These are phyloP conservation scores for Camponotus pennsylvanicus DNA, from an alignment of 1,140 invertebrate species.

Conservation along the genomic window DNA sequence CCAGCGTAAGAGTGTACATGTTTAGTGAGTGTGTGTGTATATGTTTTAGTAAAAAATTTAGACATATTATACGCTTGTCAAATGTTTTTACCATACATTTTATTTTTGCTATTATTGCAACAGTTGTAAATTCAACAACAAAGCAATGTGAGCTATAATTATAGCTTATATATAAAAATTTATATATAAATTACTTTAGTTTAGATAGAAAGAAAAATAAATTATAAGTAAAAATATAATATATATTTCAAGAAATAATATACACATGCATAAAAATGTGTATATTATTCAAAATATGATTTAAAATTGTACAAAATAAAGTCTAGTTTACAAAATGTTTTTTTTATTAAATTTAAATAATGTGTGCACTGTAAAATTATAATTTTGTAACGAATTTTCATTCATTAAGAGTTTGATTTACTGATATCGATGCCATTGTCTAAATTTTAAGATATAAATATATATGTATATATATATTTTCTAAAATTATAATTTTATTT, in stretches of 20 bases:
- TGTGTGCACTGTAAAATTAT: slow-evolving; percentile 3
- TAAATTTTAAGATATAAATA: background rate
- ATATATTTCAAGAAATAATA: background rate
- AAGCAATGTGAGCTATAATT: background rate
- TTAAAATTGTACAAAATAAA: background rate
- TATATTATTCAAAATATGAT: background rate
- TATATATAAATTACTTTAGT: background rate
- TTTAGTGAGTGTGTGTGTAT: slow-evolving; percentile 78
- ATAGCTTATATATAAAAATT: too few species aligned
- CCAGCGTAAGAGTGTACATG: slow-evolving; percentile 81
- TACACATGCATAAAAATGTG: background rate
- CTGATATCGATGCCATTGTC: background rate
- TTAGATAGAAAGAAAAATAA: background rate
- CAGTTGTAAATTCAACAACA: background rate
- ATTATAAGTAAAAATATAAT: slow-evolving; percentile 1
- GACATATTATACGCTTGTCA: slow-evolving; percentile 65
- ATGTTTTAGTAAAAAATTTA: slow-evolving; percentile 69
- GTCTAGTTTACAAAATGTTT: slow-evolving; percentile 10
- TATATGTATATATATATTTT: background rate
- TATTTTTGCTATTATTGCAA: background rate
- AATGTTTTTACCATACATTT: slow-evolving; percentile 70
- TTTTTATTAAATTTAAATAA: background rate
- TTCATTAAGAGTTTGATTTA: background rate
- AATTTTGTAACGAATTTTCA: slow-evolving; percentile 6
- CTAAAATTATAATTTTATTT: background rate